Base-by-base conservation (phyloP, 2,888 invertebrate genomes). In the Ophion ventricosus region DNA sequence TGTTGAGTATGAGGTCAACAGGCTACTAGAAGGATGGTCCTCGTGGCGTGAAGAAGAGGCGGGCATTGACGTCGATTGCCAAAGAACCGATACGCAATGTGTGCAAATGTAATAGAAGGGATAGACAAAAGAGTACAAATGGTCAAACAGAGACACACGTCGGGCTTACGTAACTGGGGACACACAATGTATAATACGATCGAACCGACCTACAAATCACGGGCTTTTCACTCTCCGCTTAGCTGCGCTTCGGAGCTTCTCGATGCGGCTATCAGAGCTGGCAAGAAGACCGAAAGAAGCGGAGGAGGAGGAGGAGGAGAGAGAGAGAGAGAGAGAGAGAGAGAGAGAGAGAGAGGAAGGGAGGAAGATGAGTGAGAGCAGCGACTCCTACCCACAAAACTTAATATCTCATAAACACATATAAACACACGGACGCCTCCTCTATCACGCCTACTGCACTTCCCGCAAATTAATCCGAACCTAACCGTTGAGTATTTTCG, bases 151-250 rank as follows among this genome's bases (percentile, higher is more conserved):
- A 80, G 82, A 75, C 80, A 84, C 84, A 82, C 85, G 79, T 59
- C 80, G 69, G 86, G 88, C 89, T 90, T 90, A 90, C 90, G 89
- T 89, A 90, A 90, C 88, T 75, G 80, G 29, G 77, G 54, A 77
- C 67, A 77, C 67, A 82, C 78, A 77, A 67, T 76, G 82, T 81
- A 86, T 86, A 89, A 89, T 85, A 87, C 90, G 90, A 91, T 90
- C 90, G 88, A 91, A 90, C 70, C 90, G 90, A 91, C 90, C 90
- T 91, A 92, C 89, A 90, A 91, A 91, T 91, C 90, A 88, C 89
- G 87, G 89, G 88, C 88, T 89, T n/a, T n/a, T 90, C 89, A 87
- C 88, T 80, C 80, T 83, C 75, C 77, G 83, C 83, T 83, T 77
- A 83, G 72, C 66, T 79, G 76, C 83, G 80, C 80, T 80, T 77